Evolutionary conservation across 2,113 vertebrate species (phyloP), one percentile per base, ranked within the genome.

Genomic region (Anolis sagrei): DNA sequence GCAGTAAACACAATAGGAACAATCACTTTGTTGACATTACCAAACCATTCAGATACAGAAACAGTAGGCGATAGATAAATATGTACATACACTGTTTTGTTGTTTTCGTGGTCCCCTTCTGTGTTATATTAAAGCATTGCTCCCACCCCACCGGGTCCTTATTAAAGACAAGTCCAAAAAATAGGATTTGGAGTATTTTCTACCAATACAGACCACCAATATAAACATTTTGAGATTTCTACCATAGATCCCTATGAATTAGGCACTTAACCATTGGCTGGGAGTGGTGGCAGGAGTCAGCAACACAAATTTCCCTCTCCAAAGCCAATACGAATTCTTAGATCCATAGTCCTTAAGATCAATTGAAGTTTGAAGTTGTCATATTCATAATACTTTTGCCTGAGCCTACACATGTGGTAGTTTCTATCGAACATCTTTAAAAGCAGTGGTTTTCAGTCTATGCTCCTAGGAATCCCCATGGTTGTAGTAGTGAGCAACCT

Each of bases 1-100:
- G 90, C 92, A 88, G 89, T 91, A 92, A 86, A 92, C 88, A 94
- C 92, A 91, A 90, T 80, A 92, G 90, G 91, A 94, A 86, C 87
- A 89, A 92, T 92, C 92, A 95, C 90, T 92, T 44, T 93, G 87
- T 79, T 90, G 90, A 93, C 91, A 88, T 94, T 92, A 93, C 87
- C 86, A 88, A 94, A 91, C 92, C 89, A 93, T 91, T 93, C 87
- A 88, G 80, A 89, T 92, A 92, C 86, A 92, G 94, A 92, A 94
- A 93, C 88, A 90, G 83, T n/a, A 88, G 83, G 87, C n/a, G 91
- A 93, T 83, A 92, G 79, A 85, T 84, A 91, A 86, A 75, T 58
- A 90, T 92, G 89, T 93, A 79, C 91, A 93, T 90, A 92, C 87
- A 91, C 90, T 92, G 85, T 90, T 64, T 66, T 84, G 44, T 79